Evolutionary conservation across 2,888 invertebrate species (phyloP), one percentile per base, ranked within the genome.

Genomic region (Tiphia femorata): DNA sequence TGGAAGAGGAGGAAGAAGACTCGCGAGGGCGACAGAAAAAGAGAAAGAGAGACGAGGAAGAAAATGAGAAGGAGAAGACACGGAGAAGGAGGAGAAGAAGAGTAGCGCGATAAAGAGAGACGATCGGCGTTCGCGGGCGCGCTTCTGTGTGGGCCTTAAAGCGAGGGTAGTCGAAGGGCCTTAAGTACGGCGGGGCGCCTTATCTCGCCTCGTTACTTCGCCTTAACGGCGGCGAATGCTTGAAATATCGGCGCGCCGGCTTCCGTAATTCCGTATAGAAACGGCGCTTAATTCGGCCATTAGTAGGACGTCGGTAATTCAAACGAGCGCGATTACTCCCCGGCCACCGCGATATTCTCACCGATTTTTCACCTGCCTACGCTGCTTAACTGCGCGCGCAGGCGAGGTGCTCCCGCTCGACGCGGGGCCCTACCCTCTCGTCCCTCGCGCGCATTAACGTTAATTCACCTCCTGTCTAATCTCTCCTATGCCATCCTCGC

Each of bases 121-220:
- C 23, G 52, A 14, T 50, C 12, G n/a, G 20, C n/a, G 21, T 14
- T 37, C n/a, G 54, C 60, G 50, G 54, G 48, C 33, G n/a, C n/a
- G 67, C 70, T 67, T 51, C 63, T 71, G 68, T 71, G 71, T 70
- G 70, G 72, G 72, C 71, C 64, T 62, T 72, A 59, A n/a, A 67
- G 64, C 59, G 58, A 55, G 52, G 63, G n/a, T n/a, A 59, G 59
- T 54, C 38, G 46, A 64, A 64, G 52, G 64, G 64, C 65, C 66
- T 64, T 68, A 69, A 72, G 69, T 70, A 69, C 70, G 70, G 62
- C 52, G 64, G 68, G 66, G 62, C 60, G 69, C 67, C 81, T 81
- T 81, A 81, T 81, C 81, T 81, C 80, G 79, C 79, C 81, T 80
- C 79, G 75, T 81, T 81, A 81, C 78, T 79, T 75, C 66, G 72